phyloP scores from a whole-genome alignment of 1,140 invertebrate species.

The Drosophila pallidifrons region DNA sequence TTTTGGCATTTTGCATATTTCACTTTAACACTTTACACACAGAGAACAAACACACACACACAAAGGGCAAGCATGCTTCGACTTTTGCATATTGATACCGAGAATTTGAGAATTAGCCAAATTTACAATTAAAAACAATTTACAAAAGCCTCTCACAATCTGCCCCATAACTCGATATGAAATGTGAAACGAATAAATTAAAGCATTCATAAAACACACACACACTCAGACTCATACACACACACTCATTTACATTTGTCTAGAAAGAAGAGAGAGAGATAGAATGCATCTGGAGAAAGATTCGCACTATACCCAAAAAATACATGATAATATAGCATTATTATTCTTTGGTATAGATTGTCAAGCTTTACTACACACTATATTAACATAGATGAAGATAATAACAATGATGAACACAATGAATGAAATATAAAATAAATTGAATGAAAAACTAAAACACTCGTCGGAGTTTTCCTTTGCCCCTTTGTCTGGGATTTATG shows the following conservation, averaged over 20 bases:
- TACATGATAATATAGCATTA: slow-evolving; percentile 77
- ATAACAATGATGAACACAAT: slow-evolving; percentile 66
- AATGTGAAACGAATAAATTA: slow-evolving; percentile 7
- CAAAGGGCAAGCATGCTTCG: no score
- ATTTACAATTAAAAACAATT: slow-evolving; percentile 35
- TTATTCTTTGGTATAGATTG: slow-evolving; percentile 72
- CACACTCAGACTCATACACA: slow-evolving; percentile 15
- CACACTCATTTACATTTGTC: slow-evolving; percentile 3
- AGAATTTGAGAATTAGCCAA: slow-evolving; percentile 53
- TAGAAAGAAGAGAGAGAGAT: slow-evolving; percentile 1
- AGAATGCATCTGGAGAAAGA: slow-evolving; percentile 25
- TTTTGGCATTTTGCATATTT: background rate
- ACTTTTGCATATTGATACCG: slow-evolving; percentile 57
- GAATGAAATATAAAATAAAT: slow-evolving; percentile 73
- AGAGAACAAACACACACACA: slow-evolving; percentile 1
- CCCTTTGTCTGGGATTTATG: background rate
- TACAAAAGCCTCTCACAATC: slow-evolving; percentile 22
- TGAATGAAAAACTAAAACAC: slow-evolving; percentile 62
- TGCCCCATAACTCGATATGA: slow-evolving; percentile 1
- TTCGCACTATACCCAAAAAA: slow-evolving; percentile 58
- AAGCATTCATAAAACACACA: slow-evolving; percentile 14
- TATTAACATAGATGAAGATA: slow-evolving; percentile 73
- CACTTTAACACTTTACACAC: background rate
- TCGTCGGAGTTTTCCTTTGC: background rate
- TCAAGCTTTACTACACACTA: slow-evolving; percentile 83